Conservation (phyloP, 92 coral and sea anemone genomes). For the Parazoanthus swiftii region DNA sequence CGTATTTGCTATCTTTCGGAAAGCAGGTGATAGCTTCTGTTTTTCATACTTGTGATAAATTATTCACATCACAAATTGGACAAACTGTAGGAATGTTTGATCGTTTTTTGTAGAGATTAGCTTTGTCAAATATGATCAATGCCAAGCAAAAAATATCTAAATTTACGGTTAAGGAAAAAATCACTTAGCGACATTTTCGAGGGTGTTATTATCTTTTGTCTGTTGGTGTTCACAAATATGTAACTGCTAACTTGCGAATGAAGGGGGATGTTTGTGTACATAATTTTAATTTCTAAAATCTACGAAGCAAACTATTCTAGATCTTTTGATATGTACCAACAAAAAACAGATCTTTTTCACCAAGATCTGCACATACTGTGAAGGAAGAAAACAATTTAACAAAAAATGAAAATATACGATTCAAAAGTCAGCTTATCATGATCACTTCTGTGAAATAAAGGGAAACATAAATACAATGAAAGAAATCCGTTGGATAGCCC, state of each 20-base stretch:
- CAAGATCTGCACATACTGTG: neutral
- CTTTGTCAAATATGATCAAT: neutral
- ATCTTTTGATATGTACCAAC: conserved; percentile 11
- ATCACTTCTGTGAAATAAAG: neutral
- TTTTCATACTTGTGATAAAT: conserved; percentile 2
- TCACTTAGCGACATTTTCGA: neutral
- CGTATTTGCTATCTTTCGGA: neutral
- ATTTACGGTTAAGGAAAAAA: no score
- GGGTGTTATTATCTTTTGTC: neutral
- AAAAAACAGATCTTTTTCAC: conserved; percentile 13
- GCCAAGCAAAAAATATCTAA: neutral
- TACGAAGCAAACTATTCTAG: conserved; percentile 23
- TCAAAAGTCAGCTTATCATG: neutral
- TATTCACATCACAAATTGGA: conserved; percentile 13
- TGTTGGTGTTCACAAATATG: neutral
- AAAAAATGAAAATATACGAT: neutral
- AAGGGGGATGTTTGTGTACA: neutral
- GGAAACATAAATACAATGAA: neutral
- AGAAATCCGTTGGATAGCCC: neutral
- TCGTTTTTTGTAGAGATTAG: neutral
- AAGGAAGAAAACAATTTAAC: neutral
- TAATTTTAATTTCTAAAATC: neutral
- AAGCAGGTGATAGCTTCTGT: conserved; percentile 21
- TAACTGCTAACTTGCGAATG: neutral
- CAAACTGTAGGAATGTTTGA: neutral